These are phyloP conservation scores for Amphibalanus amphitrite DNA, from an alignment of 1,140 invertebrate species.

Conservation along the genomic window DNA sequence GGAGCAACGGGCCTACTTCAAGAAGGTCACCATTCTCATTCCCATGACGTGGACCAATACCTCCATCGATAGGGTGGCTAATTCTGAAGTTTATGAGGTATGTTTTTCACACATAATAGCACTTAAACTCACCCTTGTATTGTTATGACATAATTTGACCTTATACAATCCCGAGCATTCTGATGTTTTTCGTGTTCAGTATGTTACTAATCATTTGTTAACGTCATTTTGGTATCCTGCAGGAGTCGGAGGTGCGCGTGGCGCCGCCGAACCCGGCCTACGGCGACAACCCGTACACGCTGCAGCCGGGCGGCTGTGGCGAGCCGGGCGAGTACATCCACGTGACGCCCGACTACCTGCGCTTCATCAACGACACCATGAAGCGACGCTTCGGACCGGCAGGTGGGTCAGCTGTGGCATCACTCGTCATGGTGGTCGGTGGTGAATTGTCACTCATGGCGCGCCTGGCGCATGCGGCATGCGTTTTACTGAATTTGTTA, in stretches of 20 bases:
- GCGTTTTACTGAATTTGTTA: no score
- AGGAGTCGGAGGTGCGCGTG: conserved; percentile 16
- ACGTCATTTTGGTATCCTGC: neutral
- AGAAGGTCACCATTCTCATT: conserved; percentile 24
- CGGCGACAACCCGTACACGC: conserved; percentile 19
- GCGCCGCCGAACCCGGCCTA: conserved; percentile 15
- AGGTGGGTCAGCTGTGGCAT: no score
- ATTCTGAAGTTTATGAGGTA: no score
- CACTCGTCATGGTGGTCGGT: no score
- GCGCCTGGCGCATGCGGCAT: no score
- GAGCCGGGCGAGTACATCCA: conserved; percentile 23
- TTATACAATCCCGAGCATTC: neutral
- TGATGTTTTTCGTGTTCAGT: neutral
- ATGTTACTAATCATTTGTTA: neutral
- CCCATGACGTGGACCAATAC: conserved; percentile 22
- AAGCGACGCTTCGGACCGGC: conserved; percentile 16
- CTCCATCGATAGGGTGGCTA: no score
- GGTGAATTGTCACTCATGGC: no score
- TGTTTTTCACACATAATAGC: neutral
- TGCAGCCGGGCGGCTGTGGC: conserved; percentile 24
- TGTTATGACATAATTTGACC: neutral
- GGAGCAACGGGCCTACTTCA: conserved; percentile 22
- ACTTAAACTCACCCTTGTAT: neutral
- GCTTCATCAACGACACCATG: conserved; percentile 13
- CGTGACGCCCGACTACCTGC: conserved; percentile 21